Conservation (phyloP, 2,797 vertebrate species). For the Uromys caudimaculatus region DNA sequence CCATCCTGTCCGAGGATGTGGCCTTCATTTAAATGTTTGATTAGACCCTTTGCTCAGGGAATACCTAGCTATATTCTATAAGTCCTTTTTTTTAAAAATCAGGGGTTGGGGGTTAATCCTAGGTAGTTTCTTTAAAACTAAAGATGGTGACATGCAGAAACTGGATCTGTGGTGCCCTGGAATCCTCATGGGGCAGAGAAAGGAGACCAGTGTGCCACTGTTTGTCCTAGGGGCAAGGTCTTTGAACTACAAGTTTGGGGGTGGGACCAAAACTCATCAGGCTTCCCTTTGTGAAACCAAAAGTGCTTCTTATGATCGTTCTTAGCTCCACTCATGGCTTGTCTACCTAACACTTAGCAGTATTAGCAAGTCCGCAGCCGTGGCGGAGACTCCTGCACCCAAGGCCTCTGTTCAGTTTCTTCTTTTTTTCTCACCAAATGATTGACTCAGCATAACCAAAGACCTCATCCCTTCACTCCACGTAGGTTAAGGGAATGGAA, state of each 20-base stretch:
- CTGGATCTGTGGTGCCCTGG: neutral
- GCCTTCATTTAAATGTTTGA: constrained; percentile 52
- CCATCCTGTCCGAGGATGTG: neutral
- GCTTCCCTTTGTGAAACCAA: constrained; percentile 57
- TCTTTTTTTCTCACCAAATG: constrained; percentile 70
- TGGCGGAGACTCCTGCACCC: neutral
- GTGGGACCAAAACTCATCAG: constrained; percentile 37
- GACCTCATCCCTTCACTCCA: constrained; percentile 75
- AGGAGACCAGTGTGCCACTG: neutral
- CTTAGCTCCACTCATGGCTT: neutral
- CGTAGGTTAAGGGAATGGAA: neutral
- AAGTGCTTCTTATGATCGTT: constrained; percentile 64
- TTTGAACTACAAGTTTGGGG: neutral
- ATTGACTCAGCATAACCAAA: constrained; percentile 84
- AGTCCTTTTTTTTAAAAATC: neutral
- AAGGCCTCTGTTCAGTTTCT: neutral
- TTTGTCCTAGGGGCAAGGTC: neutral
- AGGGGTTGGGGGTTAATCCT: neutral
- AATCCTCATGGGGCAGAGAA: neutral
- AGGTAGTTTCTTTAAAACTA: constrained; percentile 44
- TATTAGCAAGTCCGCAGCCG: neutral
- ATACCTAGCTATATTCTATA: constrained; percentile 38
- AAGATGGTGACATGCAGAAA: neutral
- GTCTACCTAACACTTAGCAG: neutral
- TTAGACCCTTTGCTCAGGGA: constrained; percentile 66